Conservation (phyloP, 2,888 invertebrate species). For the Epinotia ramella region DNA sequence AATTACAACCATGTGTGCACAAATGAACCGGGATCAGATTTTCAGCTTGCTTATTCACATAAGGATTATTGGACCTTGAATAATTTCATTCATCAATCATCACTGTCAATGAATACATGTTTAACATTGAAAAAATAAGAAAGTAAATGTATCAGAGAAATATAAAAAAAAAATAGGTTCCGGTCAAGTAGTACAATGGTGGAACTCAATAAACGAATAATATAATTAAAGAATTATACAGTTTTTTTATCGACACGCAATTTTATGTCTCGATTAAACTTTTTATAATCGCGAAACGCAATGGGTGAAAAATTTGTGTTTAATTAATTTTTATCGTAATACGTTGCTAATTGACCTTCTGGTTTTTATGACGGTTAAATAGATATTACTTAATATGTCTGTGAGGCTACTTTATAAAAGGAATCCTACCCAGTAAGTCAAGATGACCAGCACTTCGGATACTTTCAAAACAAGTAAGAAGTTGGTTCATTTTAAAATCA, state of each 20-base stretch:
- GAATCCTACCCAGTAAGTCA: not conserved
- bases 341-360: not conserved
- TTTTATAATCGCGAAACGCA: conserved; percentile 11
- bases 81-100: too few species aligned
- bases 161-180: not conserved
- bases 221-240: conserved; percentile 25
- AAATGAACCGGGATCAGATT: too few species aligned
- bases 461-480: not conserved
- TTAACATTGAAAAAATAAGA: too few species aligned
- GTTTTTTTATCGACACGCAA: conserved; percentile 11
- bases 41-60: too few species aligned
- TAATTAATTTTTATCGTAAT: conserved; percentile 5
- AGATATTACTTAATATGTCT: not conserved
- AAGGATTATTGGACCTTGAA: too few species aligned
- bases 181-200: not conserved
- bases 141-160: too few species aligned
- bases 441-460: not conserved
- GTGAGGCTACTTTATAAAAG: not conserved
- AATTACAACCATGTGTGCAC: not conserved
- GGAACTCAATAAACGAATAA: conserved; percentile 13
- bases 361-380: not conserved
- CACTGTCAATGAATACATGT: too few species aligned
- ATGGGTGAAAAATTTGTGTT: conserved; percentile 15
- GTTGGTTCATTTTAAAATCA: too few species aligned
- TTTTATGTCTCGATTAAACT: conserved; percentile 22